These are phyloP conservation scores for Gorsachius goisagi DNA, from an alignment of 2,113 vertebrate species.

Conservation along the genomic window DNA sequence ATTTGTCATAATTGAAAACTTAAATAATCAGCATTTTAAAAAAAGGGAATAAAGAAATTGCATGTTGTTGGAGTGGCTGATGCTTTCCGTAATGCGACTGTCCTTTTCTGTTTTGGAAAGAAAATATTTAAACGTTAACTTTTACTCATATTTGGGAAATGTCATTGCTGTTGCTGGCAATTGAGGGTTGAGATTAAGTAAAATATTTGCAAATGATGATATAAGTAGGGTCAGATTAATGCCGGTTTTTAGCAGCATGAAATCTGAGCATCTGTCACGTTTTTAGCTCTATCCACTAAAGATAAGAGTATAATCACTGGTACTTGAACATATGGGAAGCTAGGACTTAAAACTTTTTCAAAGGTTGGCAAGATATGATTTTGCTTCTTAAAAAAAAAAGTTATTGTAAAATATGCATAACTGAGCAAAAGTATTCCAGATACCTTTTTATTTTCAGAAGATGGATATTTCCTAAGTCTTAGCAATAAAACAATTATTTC, in stretches of 20 bases:
- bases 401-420: not conserved
- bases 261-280: not conserved
- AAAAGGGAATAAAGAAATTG: not conserved
- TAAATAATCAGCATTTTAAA: not conserved
- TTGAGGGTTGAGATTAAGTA: not conserved
- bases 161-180: not conserved
- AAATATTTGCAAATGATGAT: not conserved
- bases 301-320: not conserved
- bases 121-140: not conserved
- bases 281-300: not conserved
- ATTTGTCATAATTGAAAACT: not conserved
- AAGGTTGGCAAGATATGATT: not conserved
- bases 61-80: not conserved
- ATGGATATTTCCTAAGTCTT: not conserved
- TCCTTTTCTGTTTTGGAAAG: not conserved
- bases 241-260: not conserved
- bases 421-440: not conserved
- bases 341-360: not conserved
- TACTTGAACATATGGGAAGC: not conserved
- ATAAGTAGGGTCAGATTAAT: conserved; percentile 6
- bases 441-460: not conserved
- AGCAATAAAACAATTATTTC: not conserved
- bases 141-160: not conserved
- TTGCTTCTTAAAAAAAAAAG: not conserved
- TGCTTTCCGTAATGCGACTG: not conserved